phyloP scores from a whole-genome alignment of 2,113 vertebrate genomes.

The Orycteropus afer region DNA sequence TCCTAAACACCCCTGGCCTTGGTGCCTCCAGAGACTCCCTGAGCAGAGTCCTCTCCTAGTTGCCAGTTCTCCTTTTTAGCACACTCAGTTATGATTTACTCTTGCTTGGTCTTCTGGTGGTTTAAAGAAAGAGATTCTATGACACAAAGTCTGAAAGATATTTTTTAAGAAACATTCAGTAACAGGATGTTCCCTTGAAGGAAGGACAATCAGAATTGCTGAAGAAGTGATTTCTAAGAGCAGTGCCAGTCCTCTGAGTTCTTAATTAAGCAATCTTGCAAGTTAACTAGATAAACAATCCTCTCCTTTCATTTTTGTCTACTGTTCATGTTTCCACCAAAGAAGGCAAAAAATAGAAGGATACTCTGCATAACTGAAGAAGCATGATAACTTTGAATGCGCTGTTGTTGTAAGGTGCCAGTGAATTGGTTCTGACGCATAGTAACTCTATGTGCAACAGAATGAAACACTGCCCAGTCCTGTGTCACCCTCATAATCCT shows the following conservation, averaged over 20 bases:
- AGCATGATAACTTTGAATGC: background rate
- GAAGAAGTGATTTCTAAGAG: conserved; percentile 16
- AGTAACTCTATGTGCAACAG: no score
- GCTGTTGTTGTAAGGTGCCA: no score
- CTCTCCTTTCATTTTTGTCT: background rate
- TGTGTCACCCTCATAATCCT: no score
- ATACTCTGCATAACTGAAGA: background rate
- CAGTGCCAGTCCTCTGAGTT: background rate
- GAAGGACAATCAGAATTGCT: background rate
- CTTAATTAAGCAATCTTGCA: background rate
- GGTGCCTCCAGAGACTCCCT: background rate
- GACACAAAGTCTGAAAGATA: conserved; percentile 28
- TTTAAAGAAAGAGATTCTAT: background rate
- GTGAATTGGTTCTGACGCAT: no score
- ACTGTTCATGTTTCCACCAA: background rate
- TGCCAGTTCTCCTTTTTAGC: no score
- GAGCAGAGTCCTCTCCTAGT: background rate
- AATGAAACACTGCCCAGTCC: no score
- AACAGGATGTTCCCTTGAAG: conserved; percentile 38
- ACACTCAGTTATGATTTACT: background rate
- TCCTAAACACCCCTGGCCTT: accelerated
- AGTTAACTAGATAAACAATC: background rate
- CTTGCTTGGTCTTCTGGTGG: background rate
- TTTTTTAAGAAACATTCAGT: conserved; percentile 41
- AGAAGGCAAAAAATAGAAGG: background rate